Conservation (phyloP, 2,888 invertebrate genomes). For the Drosophila basisetae region DNA sequence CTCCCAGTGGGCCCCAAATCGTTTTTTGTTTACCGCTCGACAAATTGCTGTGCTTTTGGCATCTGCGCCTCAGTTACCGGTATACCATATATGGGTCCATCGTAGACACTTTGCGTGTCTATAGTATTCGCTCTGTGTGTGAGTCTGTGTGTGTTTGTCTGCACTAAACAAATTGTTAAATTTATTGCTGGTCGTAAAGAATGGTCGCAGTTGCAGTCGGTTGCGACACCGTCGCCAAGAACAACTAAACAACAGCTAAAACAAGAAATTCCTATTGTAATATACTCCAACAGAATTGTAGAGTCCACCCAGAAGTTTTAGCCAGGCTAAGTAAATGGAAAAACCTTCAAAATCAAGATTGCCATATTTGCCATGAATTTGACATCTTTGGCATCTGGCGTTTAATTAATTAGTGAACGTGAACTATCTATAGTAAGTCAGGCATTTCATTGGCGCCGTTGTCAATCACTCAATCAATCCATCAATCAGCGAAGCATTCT, state of each 20-base stretch:
- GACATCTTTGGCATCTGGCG: slow-evolving; percentile 59
- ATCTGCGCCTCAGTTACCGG: slow-evolving; percentile 66
- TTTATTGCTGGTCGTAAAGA: slow-evolving; percentile 83
- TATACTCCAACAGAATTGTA: slow-evolving; percentile 46
- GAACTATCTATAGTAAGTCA: slow-evolving; percentile 52
- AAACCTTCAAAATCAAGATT: slow-evolving; percentile 11
- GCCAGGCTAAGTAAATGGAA: slow-evolving; percentile 3
- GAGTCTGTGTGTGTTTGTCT: slow-evolving; percentile 44
- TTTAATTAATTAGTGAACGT: slow-evolving; percentile 77
- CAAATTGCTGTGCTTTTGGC: slow-evolving; percentile 79
- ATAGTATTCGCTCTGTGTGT: slow-evolving; percentile 13
- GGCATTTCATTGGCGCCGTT: slow-evolving; percentile 73
- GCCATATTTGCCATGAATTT: slow-evolving; percentile 58
- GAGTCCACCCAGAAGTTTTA: slow-evolving; percentile 14
- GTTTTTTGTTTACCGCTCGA: slow-evolving; percentile 75
- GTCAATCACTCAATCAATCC: slow-evolving; percentile 77
- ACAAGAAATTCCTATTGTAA: slow-evolving; percentile 63
- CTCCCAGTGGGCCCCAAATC: slow-evolving; percentile 42
- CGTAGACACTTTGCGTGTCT: slow-evolving; percentile 77
- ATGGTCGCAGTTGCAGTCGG: slow-evolving; percentile 71
- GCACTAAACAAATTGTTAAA: slow-evolving; percentile 83
- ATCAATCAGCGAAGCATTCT: slow-evolving; percentile 72
- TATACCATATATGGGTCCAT: slow-evolving; percentile 69
- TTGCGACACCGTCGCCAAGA: slow-evolving; percentile 32
- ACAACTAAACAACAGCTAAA: slow-evolving; percentile 46